Evolutionary conservation across 2,888 invertebrate genomes (phyloP).

Genomic region (Luffia ferchaultella): DNA sequence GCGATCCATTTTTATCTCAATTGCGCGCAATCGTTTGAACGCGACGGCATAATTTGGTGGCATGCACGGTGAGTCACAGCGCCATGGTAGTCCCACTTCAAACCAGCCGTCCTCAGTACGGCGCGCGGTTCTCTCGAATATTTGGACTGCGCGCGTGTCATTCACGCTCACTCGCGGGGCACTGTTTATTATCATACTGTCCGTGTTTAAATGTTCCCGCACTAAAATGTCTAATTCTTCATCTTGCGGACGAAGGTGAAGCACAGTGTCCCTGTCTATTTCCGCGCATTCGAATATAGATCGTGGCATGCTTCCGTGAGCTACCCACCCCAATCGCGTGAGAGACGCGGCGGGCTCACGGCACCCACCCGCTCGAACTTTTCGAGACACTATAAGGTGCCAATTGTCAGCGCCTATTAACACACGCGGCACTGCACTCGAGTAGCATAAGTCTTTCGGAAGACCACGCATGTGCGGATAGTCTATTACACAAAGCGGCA

Average conservation of each 20-base stretch:
- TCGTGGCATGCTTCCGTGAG: not conserved
- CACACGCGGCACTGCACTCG: not conserved
- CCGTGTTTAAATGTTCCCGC: not conserved
- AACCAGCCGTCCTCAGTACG: not conserved
- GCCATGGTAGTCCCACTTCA: conserved; percentile 3
- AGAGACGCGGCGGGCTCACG: not conserved
- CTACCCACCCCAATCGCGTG: conserved; percentile 2
- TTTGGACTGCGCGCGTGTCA: not conserved
- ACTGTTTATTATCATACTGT: not conserved
- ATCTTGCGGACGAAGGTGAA: not conserved
- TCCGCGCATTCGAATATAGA: too few relatives aligned
- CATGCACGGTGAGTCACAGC: not conserved
- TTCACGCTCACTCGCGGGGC: not conserved
- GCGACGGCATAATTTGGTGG: not conserved
- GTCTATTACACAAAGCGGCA: not conserved
- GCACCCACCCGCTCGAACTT: not conserved
- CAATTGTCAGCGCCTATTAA: not conserved
- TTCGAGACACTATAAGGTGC: not conserved
- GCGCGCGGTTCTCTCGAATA: not conserved
- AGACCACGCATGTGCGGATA: not conserved
- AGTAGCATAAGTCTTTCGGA: not conserved
- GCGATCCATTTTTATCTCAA: conserved; percentile 1
- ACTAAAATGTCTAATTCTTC: not conserved
- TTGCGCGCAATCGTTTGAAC: not conserved
- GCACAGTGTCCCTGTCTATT: not conserved